Evolutionary conservation across 2,888 invertebrate genomes (phyloP).

Genomic region (Drosophila diplacantha): DNA sequence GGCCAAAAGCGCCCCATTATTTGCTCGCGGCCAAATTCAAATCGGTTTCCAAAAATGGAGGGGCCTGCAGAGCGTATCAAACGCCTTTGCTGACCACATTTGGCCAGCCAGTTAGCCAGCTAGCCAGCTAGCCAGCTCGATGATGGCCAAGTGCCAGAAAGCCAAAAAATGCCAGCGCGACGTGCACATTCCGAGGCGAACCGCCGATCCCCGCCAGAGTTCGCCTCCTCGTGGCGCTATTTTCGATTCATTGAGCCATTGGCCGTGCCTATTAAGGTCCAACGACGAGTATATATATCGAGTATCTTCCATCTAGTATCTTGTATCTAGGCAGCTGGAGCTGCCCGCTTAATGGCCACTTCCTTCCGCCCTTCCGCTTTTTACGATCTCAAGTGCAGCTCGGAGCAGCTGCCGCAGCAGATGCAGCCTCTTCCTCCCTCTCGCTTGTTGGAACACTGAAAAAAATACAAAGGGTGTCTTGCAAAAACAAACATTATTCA

Average conservation of each 20-base stretch:
- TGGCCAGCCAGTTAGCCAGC: slow-evolving; percentile 25
- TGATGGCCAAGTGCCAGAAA: slow-evolving; percentile 38
- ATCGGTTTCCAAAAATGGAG: slow-evolving; percentile 21
- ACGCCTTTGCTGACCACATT: slow-evolving; percentile 51
- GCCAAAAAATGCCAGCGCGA: slow-evolving; percentile 22
- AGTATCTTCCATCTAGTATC: slow-evolving; percentile 9
- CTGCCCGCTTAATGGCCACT: slow-evolving; percentile 47
- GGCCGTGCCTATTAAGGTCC: slow-evolving; percentile 41
- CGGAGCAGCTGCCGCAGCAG: slow-evolving; percentile 23
- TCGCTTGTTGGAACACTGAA: background rate
- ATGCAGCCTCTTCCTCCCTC: background rate
- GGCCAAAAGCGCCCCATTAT: slow-evolving; percentile 26
- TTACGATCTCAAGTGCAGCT: slow-evolving; percentile 55
- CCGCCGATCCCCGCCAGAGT: slow-evolving; percentile 13
- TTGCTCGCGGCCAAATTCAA: slow-evolving; percentile 31
- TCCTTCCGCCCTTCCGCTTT: slow-evolving; percentile 58
- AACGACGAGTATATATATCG: slow-evolving; percentile 3
- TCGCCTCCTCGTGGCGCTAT: slow-evolving; percentile 45
- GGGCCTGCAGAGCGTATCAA: slow-evolving; percentile 66
- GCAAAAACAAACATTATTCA: no score
- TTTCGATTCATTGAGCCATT: slow-evolving; percentile 65
- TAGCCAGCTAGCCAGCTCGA: background rate
- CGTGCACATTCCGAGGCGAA: slow-evolving; percentile 41
- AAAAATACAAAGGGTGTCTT: background rate
- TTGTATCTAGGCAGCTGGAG: slow-evolving; percentile 1